phyloP scores from a whole-genome alignment of 2,113 vertebrate species.

The Lycaon pictus region DNA sequence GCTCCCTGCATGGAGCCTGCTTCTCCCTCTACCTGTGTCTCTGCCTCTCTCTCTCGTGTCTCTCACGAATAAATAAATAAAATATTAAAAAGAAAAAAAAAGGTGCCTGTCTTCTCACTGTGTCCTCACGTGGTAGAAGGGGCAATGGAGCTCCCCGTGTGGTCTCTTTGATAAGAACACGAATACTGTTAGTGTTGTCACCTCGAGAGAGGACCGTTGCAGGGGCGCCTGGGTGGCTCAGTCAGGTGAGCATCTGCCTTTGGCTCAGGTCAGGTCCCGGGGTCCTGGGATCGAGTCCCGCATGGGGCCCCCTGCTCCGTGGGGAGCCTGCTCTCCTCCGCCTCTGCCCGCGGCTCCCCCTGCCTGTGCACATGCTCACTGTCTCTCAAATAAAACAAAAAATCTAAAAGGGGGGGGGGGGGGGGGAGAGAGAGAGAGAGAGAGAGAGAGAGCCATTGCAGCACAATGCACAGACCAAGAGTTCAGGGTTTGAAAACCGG shows the following conservation, averaged over 20 bases:
- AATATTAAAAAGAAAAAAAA: no score
- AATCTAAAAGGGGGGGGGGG: no score
- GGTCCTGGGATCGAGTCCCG: not conserved
- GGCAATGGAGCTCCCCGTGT: no score
- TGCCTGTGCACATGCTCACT: not conserved
- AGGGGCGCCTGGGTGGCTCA: not conserved
- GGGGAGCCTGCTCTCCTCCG: not conserved
- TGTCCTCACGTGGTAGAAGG: not conserved
- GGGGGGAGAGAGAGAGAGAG: no score
- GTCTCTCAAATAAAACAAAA: not conserved
- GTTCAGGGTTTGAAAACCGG: no score
- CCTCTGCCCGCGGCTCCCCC: rapidly evolving
- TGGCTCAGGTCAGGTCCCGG: not conserved
- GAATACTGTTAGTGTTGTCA: not conserved
- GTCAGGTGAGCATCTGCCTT: not conserved
- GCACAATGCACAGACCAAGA: no score
- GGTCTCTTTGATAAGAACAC: not conserved
- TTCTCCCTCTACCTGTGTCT: no score
- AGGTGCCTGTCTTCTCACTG: not conserved
- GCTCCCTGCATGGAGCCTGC: no score
- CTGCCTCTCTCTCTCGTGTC: no score
- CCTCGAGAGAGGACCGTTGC: no score
- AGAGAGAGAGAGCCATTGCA: no score
- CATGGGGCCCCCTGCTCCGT: not conserved
- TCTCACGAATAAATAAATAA: no score